Conservation (phyloP, 1,140 invertebrate species). For the Hesperophylax magnus region DNA sequence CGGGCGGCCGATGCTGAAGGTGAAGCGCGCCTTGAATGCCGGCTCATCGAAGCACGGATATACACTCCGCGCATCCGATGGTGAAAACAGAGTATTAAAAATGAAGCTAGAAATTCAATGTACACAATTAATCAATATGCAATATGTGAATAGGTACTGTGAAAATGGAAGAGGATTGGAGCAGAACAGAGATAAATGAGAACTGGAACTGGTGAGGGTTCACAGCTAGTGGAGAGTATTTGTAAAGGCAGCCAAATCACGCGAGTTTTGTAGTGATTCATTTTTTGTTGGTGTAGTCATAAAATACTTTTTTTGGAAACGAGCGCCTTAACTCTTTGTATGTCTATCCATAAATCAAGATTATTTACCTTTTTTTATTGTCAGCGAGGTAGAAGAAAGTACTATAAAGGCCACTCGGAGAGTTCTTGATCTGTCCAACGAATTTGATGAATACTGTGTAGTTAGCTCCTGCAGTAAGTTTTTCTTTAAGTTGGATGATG, state of each 20-base stretch:
- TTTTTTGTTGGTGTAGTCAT: no score
- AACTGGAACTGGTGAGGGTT: no score
- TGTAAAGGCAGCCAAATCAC: no score
- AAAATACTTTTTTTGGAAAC: no score
- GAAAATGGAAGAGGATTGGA: no score
- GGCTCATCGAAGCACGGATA: slow-evolving; percentile 92
- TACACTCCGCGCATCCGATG: slow-evolving; percentile 79
- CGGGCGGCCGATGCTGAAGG: slow-evolving; percentile 70
- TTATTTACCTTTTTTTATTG: no score
- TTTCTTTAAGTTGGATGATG: slow-evolving; percentile 22
- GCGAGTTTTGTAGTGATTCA: no score
- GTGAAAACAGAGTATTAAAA: slow-evolving; percentile 81
- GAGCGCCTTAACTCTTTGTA: no score
- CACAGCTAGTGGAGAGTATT: no score
- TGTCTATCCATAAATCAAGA: no score
- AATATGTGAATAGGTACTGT: no score
- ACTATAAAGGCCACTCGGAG: slow-evolving; percentile 42
- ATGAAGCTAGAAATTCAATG: slow-evolving; percentile 66
- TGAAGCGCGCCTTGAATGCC: slow-evolving; percentile 81
- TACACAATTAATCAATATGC: background rate
- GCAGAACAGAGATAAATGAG: no score
- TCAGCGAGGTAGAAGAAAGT: background rate
- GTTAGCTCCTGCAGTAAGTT: background rate
- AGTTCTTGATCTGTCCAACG: slow-evolving; percentile 33
- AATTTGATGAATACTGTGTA: slow-evolving; percentile 43